Percentiles rank a stretch among this genome's conserved stretches.
These are phyloP conservation scores for Tetragnatha versicolor DNA, from an alignment of 1,140 invertebrate genomes.

Conservation along the genomic window DNA sequence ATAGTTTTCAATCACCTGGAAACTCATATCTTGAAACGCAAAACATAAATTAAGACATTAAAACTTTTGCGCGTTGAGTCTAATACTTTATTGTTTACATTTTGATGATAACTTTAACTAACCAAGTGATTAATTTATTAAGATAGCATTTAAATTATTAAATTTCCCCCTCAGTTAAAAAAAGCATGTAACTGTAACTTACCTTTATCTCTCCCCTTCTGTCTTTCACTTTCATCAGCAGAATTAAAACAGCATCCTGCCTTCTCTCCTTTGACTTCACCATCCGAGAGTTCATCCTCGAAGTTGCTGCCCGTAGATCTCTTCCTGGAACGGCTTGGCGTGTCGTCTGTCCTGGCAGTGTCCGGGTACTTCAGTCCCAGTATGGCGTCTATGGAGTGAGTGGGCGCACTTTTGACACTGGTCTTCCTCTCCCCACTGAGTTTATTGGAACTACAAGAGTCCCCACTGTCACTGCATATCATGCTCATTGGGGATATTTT, in stretches of 20 bases:
- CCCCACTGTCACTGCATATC: constrained; percentile 35
- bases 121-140: too few species aligned
- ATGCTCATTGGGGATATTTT: too few species aligned
- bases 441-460: constrained; percentile 24
- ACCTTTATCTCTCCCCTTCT: constrained; percentile 17
- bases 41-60: too few species aligned
- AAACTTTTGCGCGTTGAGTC: too few species aligned
- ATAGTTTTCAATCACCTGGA: too few species aligned
- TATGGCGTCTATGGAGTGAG: constrained; percentile 63
- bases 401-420: constrained; percentile 14
- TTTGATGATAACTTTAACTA: too few species aligned
- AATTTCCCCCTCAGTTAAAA: too few species aligned
- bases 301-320: neutral
- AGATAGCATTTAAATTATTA: too few species aligned
- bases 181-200: too few species aligned
- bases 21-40: too few species aligned
- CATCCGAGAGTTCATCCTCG: constrained; percentile 16
- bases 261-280: neutral
- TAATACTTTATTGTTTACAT: too few species aligned
- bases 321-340: neutral
- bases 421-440: neutral
- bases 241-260: neutral
- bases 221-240: neutral
- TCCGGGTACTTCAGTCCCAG: constrained; percentile 58
- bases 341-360: neutral